Evolutionary conservation across 2,888 invertebrate genomes (phyloP).

Genomic region (Xestia rhomboidea): DNA sequence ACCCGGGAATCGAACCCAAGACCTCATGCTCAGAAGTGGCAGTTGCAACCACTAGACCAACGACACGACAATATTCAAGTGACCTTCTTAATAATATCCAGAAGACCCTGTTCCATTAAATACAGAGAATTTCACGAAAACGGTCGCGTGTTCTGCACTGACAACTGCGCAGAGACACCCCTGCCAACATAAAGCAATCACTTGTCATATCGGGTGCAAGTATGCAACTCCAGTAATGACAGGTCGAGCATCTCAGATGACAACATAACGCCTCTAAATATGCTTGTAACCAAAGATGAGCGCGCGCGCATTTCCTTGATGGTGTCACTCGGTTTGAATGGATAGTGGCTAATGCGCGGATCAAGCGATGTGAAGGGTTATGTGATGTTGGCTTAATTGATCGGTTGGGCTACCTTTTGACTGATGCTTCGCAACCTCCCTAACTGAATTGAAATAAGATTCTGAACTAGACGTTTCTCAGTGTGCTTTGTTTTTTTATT

Average conservation of each 20-base stretch:
- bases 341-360: slow-evolving; percentile 21
- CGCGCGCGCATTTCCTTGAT: slow-evolving; percentile 51
- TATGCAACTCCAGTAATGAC: slow-evolving; percentile 53
- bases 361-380: slow-evolving; percentile 30
- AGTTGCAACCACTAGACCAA: background rate
- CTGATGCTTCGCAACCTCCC: background rate
- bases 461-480: background rate
- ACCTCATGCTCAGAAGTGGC: background rate
- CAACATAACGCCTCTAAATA: slow-evolving; percentile 53
- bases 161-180: slow-evolving; percentile 4
- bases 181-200: slow-evolving; percentile 29
- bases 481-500: no score
- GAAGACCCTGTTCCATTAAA: background rate
- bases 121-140: background rate
- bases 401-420: background rate
- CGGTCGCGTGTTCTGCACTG: background rate
- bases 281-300: slow-evolving; percentile 49
- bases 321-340: slow-evolving; percentile 34
- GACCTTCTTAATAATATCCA: no score
- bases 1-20: background rate
- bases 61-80: no score
- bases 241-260: slow-evolving; percentile 47
- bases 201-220: slow-evolving; percentile 36
- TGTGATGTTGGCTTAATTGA: slow-evolving; percentile 15
- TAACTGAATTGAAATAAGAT: background rate